Conservation (phyloP, 2,113 vertebrate species). For the Nicator chloris region DNA sequence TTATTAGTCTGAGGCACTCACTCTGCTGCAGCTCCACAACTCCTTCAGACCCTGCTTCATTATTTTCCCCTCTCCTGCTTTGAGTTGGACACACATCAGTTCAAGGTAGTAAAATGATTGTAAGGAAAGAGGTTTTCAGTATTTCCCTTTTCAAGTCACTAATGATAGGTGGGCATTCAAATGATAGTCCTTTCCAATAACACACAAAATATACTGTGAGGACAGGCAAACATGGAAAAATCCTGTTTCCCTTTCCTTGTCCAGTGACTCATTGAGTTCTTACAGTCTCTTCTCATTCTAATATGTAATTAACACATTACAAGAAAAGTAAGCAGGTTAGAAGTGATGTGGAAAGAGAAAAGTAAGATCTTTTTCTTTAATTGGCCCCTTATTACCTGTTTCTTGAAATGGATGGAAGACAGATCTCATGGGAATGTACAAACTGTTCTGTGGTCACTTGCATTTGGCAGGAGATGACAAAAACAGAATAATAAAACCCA, state of each 20-base stretch:
- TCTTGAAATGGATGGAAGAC: neutral
- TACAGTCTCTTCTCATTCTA: neutral
- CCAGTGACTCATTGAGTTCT: neutral
- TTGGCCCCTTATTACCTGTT: neutral
- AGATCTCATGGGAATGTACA: neutral
- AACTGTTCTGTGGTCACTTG: neutral
- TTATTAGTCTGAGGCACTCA: conserved; percentile 17
- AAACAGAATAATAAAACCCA: neutral
- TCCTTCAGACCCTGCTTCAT: neutral
- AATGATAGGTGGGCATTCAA: neutral
- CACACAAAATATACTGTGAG: neutral
- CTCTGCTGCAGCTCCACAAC: neutral
- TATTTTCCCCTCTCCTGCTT: neutral
- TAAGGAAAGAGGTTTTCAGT: neutral
- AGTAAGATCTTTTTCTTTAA: neutral
- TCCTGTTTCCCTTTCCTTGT: neutral
- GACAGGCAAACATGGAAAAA: neutral
- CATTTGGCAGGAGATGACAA: neutral
- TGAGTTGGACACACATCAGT: neutral
- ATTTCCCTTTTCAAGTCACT: neutral
- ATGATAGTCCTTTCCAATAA: neutral
- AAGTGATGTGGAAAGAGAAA: neutral
- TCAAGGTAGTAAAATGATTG: conserved; percentile 12
- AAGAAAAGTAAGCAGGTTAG: neutral
- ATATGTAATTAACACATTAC: neutral